These are phyloP conservation scores for Glyptemys insculpta DNA, from an alignment of 2,797 vertebrate species.

Conservation along the genomic window DNA sequence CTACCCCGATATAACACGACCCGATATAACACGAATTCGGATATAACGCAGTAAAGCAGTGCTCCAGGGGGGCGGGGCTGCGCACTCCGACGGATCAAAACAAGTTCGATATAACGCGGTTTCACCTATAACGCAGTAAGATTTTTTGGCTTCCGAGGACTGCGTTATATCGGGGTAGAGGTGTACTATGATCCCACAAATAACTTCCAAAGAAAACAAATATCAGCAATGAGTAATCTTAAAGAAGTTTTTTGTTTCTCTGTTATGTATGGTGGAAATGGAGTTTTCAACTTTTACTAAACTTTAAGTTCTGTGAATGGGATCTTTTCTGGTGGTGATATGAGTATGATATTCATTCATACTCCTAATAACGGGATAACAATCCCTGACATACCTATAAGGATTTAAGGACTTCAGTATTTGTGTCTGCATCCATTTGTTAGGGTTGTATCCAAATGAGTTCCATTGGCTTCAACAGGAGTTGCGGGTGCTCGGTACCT, in stretches of 20 bases:
- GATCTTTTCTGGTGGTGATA: background rate
- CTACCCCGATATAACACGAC: no score
- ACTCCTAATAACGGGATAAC: background rate
- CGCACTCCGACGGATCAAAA: no score
- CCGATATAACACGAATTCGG: no score
- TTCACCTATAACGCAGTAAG: no score
- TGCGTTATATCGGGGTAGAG: no score
- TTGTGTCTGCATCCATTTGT: background rate
- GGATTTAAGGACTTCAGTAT: background rate
- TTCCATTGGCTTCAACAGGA: background rate
- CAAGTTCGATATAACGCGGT: no score
- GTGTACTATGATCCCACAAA: background rate
- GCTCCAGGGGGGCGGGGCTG: no score
- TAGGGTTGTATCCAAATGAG: background rate
- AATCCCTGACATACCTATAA: background rate
- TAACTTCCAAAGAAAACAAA: conserved; percentile 26
- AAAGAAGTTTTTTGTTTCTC: background rate
- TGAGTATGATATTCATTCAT: background rate
- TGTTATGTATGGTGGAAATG: background rate
- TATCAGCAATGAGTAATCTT: background rate
- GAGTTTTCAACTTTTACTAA: background rate
- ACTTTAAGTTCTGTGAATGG: background rate
- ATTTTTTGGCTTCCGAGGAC: no score
- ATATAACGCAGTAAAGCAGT: no score
- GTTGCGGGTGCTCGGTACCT: background rate